Base-by-base conservation (phyloP, 2,113 vertebrate genomes). In the Sylvietta virens region DNA sequence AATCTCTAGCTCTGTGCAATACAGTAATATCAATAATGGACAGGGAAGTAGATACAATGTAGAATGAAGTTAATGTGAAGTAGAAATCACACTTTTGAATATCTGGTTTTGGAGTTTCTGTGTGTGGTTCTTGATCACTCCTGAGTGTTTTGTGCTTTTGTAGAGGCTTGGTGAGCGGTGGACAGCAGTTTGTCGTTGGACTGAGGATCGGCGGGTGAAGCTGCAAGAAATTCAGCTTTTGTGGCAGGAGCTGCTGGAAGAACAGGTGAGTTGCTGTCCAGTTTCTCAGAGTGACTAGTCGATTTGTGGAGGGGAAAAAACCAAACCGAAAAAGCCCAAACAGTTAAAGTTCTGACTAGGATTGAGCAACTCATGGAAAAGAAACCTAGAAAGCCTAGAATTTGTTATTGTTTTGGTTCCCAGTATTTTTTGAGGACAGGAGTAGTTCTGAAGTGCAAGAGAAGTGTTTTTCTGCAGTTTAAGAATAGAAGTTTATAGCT, bases 131-230 rank as follows among this genome's bases (percentile, higher is more conserved):
- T 0, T 47, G 53, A 50, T 44, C 0, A 3, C 47, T 94, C 24
- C 42, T 24, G 24, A 28, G 27, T 22, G 3, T 71, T 81, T 81
- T 31, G 65, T 86, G 27, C 47, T 90, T 65, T 81, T 60, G 57
- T 88, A 99, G 99, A 98, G 98, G 73, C 97, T 99, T n/a, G 99
- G 99, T 3, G 99, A 99, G 78, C 98, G 99, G 30, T 99, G 99
- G 99, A 99, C 99, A 11, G 99, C 99, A 1, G 99, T 99, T 92
- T 99, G 99, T 92, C 99, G 98, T 28, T 99, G 99, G 99, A 99
- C 99, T 6, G 99, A 99, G 84, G 99, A 99, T 69, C 97, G 98
- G 30, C 98, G 99, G 97, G 97, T 97, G 45, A 98, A 98, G 91
- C 93, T 99, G 62, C 99, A 99, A 92, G 98, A 99, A 73, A 97